Conservation (phyloP, 2,797 vertebrate genomes). For the Galagoides demidoff region DNA sequence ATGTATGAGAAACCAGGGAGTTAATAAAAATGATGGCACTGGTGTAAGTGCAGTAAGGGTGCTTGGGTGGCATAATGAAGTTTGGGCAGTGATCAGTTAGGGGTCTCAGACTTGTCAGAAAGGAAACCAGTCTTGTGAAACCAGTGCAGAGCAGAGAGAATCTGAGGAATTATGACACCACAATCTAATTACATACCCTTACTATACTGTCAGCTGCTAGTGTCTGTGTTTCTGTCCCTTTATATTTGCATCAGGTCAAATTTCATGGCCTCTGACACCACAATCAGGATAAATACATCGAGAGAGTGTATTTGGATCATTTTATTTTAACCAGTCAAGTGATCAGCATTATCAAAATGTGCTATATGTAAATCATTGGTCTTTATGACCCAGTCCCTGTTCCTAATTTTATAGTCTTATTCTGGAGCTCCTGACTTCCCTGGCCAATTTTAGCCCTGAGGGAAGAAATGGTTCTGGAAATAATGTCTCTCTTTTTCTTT, state of each 20-base stretch:
- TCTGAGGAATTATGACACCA: neutral
- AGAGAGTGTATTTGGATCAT: neutral
- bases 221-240: neutral
- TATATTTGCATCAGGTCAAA: neutral
- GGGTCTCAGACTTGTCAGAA: neutral
- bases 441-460: neutral
- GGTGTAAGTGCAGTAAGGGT: neutral
- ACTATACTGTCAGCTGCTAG: neutral
- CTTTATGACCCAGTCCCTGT: neutral
- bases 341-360: neutral
- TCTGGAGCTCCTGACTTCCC: neutral
- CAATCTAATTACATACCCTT: neutral
- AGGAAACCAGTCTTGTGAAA: neutral
- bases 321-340: neutral
- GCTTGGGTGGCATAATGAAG: neutral
- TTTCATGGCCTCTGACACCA: neutral
- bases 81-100: neutral
- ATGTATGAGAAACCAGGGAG: neutral
- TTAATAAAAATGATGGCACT: neutral
- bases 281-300: too few relatives aligned
- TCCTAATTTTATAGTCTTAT: neutral
- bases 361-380: neutral
- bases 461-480: neutral
- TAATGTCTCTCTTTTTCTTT: neutral
- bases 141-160: too few relatives aligned